Evolutionary conservation across 2,797 vertebrate species (phyloP).

Genomic region (Gastrophryne carolinensis): DNA sequence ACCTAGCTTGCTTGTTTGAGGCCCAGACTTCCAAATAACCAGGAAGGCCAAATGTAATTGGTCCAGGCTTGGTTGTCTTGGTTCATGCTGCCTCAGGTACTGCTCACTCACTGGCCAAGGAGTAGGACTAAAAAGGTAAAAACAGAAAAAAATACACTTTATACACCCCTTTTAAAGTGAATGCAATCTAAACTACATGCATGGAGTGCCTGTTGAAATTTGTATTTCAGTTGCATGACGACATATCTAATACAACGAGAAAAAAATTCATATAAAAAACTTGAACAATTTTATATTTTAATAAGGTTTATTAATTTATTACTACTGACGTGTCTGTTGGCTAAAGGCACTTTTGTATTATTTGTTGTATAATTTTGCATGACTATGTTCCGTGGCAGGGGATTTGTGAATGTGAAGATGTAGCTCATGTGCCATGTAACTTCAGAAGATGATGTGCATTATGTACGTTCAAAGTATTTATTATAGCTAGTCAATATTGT

Average conservation of each 20-base stretch:
- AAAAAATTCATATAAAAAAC: conserved; percentile 68
- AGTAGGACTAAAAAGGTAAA: conserved; percentile 48
- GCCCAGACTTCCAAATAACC: conserved; percentile 56
- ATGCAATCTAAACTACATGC: conserved; percentile 70
- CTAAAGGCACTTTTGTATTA: conserved; percentile 70
- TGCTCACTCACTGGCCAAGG: conserved; percentile 57
- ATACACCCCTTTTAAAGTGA: conserved; percentile 58
- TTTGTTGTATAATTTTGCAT: conserved; percentile 70
- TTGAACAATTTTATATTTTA: conserved; percentile 89
- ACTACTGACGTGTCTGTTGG: conserved; percentile 77
- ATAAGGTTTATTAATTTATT: conserved; percentile 89
- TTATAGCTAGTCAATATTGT: conserved; percentile 62
- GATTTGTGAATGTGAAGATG: conserved; percentile 64
- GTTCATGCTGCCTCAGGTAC: conserved; percentile 54
- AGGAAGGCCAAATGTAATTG: conserved; percentile 48
- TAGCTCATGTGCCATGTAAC: conserved; percentile 73
- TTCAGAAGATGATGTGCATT: conserved; percentile 60
- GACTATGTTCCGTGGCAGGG: conserved; percentile 69
- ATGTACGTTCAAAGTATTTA: conserved; percentile 63
- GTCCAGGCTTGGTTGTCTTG: conserved; percentile 35
- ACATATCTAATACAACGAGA: conserved; percentile 73
- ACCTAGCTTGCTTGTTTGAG: conserved; percentile 46
- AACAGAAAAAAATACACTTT: conserved; percentile 51
- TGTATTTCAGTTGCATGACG: conserved; percentile 84
- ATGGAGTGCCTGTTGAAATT: conserved; percentile 78